These are phyloP conservation scores for Pempheris klunzingeri DNA, from an alignment of 2,797 vertebrate species.

Conservation along the genomic window DNA sequence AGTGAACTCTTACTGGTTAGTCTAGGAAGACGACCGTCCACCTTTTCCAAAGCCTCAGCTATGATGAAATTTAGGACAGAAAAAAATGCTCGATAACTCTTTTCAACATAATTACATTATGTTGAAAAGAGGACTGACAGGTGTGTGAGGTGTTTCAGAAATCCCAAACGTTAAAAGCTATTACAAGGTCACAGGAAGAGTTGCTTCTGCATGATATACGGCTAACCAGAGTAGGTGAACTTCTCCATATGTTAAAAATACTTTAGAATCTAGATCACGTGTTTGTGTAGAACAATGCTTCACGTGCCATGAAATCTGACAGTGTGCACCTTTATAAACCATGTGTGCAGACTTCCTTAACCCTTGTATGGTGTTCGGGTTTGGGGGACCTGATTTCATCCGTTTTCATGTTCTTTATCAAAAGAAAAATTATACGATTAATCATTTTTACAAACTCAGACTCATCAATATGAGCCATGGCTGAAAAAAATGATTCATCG, in stretches of 20 bases:
- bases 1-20: not conserved
- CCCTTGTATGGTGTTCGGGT: too few relatives aligned
- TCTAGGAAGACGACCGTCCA: too few relatives aligned
- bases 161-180: conserved; percentile 70
- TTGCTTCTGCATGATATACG: too few relatives aligned
- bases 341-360: not conserved
- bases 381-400: too few relatives aligned
- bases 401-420: too few relatives aligned
- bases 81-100: too few relatives aligned
- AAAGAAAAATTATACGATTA: too few relatives aligned
- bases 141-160: conserved; percentile 31
- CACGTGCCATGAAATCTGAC: not conserved
- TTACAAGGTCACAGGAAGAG: conserved; percentile 57
- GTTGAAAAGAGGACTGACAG: not conserved
- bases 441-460: too few relatives aligned
- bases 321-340: not conserved
- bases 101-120: not conserved
- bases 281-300: not conserved
- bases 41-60: too few relatives aligned
- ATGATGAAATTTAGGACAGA: too few relatives aligned
- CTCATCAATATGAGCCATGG: too few relatives aligned
- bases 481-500: too few relatives aligned
- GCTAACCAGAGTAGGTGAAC: not conserved
- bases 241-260: not conserved
- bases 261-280: not conserved